These are phyloP conservation scores for Ylistrum balloti DNA, from an alignment of 1,140 invertebrate genomes.

Conservation along the genomic window DNA sequence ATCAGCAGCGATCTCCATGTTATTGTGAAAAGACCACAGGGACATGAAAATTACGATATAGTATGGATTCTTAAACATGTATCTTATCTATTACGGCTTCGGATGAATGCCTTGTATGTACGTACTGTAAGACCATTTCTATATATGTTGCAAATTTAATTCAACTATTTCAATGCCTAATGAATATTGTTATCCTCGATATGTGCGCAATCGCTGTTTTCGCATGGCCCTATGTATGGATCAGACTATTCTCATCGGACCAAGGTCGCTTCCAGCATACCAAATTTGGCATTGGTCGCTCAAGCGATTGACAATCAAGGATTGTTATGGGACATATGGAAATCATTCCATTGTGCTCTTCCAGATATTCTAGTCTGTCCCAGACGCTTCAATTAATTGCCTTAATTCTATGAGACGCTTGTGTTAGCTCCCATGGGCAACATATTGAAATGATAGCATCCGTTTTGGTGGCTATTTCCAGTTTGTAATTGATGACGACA, in stretches of 20 bases:
- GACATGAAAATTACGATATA: neutral
- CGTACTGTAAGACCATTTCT: too few species aligned
- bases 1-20: neutral
- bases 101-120: too few species aligned
- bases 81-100: too few species aligned
- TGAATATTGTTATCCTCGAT: too few species aligned
- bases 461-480: neutral
- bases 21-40: neutral
- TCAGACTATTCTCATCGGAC: neutral
- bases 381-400: constrained; percentile 22
- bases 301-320: constrained; percentile 19
- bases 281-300: neutral
- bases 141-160: too few species aligned
- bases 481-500: neutral
- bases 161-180: too few species aligned
- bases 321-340: constrained; percentile 33
- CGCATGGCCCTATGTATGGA: neutral
- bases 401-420: constrained; percentile 39
- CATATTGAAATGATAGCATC: constrained; percentile 6
- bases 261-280: constrained; percentile 23
- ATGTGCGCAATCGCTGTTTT: too few species aligned
- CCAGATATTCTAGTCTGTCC: neutral
- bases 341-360: neutral
- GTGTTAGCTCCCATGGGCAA: neutral
- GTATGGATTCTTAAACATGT: neutral